Base-by-base conservation (phyloP, 2,797 vertebrate genomes). In the Microhierax caerulescens region DNA sequence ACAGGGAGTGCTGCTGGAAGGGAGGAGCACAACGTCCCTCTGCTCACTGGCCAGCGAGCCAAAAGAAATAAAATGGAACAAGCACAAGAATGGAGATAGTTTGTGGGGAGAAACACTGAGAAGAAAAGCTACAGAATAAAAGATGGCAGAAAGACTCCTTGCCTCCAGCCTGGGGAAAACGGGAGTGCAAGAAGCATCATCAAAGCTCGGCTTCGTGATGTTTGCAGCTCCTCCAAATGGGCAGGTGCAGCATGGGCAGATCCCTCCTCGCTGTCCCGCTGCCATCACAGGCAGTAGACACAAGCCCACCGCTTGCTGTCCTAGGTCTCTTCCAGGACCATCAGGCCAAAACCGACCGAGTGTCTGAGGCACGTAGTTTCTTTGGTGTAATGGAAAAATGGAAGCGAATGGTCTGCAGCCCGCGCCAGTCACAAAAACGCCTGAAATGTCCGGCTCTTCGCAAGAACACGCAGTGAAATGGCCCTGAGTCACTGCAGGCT, bases 321-420 rank as follows among this genome's bases (percentile, higher is more conserved):
- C 47, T 19, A 2, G 27, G 2, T 25, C 36, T 43, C 30, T 60
- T n/a, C 41, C 73, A 60, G 54, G 21, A 23, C 41, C 56, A 25
- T 5, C 72, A 17, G 6, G 3, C 18, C 47, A 34, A 30, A 41
- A 47, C 11, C 2, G 1, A 6, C 7, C 22, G 22, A 3, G 1
- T 8, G 27, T 2, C 61, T 20, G 7, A 5, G 22, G 11, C 0
- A 1, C 7, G 20, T 7, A 13, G 9, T 11, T 63, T 37, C 67
- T 47, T 14, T 32, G 24, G 19, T 0, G 1, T 2, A 10, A 53
- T 0, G 0, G 16, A 39, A 24, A 24, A 18, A 37, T 5, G 32
- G 30, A 36, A 43, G 14, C 0, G 2, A 14, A 59, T 28, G 17
- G 5, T 51, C 60, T 7, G 1, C 68, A 43, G 37, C 25, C n/a